A percentile compares a stretch with the other conserved stretches of the same genome.
Evolutionary conservation across 2,888 invertebrate genomes (phyloP).

Genomic region (Yponomeuta sedellus): DNA sequence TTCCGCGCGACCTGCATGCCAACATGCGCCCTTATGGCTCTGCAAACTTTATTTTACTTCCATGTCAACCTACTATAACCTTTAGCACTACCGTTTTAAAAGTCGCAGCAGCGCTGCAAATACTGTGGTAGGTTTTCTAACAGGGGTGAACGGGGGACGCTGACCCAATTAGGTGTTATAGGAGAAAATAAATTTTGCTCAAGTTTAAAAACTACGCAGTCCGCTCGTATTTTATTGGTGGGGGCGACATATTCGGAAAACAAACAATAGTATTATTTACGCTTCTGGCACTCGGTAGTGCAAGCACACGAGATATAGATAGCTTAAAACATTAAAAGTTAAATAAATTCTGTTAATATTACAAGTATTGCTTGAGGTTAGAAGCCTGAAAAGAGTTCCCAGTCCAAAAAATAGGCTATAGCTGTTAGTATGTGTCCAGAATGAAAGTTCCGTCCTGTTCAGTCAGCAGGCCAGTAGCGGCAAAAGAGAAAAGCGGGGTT

Average conservation of each 20-base stretch:
- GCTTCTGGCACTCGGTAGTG: too few species aligned
- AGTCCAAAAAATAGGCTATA: not conserved
- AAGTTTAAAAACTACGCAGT: constrained; percentile 3
- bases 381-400: not conserved
- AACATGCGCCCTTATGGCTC: constrained; percentile 7
- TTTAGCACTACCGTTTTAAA: not conserved
- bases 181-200: constrained; percentile 7
- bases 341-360: not conserved
- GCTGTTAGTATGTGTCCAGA: not conserved
- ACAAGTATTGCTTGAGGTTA: not conserved
- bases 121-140: constrained; percentile 5
- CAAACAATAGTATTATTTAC: not conserved
- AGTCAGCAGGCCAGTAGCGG: too few species aligned
- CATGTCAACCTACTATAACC: not conserved
- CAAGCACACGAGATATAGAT: too few species aligned
- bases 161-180: constrained; percentile 13
- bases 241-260: not conserved
- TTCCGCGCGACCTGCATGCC: constrained; percentile 17
- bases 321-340: too few species aligned
- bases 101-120: not conserved
- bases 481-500: too few species aligned
- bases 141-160: constrained; percentile 13
- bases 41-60: not conserved
- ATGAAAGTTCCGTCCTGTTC: not conserved
- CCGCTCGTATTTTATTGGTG: not conserved